Base-by-base conservation (phyloP, 2,888 invertebrate species). In the Omphaloscelis lunosa region DNA sequence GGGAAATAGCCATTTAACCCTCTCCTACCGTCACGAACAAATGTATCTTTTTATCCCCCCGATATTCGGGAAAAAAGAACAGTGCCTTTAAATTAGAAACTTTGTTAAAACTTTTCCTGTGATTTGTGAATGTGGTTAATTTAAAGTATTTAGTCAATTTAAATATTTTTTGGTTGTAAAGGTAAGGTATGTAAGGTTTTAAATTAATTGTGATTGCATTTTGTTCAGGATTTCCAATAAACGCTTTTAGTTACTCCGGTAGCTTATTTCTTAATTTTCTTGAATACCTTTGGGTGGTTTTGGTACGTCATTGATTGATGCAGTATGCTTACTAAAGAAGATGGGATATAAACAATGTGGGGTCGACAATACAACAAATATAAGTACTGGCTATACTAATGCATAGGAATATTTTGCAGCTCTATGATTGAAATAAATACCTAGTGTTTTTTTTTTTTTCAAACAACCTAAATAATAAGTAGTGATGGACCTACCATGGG, bases 1-100 rank as follows among this genome's bases (percentile, higher is more conserved):
- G 92, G 92, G 90, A 94, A 94, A 93, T 93, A 88, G 92, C 91
- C 92, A 86, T 91, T 93, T 92, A 93, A 93, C 94, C 94, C 94
- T 91, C 92, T 92, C 93, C 86, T 77, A 90, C 92, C 92, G 89
- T 79, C 76, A 76, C 78, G 88, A 90, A 92, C 89, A 92, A 93
- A 92, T 91, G 89, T 91, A 89, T 89, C 89, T 89, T 92, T 90
- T 89, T 90, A 89, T 87, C 88, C 91, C 91, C 92, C 86, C 88
- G 89, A 90, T 92, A 89, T 91, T 84, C 79, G 80, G 29, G 39
- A 59, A 86, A 88, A 87, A 88, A 80, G 80, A 82, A 87, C 74
- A 72, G 88, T 63, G 61, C 76, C 63, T 71, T 82, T 83, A 85
- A 88, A 89, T 90, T 88, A 88, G 82, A 87, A 89, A 88, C 76